Conservation (phyloP, 1,140 invertebrate genomes). For the Ptiloglossa arizonensis region DNA sequence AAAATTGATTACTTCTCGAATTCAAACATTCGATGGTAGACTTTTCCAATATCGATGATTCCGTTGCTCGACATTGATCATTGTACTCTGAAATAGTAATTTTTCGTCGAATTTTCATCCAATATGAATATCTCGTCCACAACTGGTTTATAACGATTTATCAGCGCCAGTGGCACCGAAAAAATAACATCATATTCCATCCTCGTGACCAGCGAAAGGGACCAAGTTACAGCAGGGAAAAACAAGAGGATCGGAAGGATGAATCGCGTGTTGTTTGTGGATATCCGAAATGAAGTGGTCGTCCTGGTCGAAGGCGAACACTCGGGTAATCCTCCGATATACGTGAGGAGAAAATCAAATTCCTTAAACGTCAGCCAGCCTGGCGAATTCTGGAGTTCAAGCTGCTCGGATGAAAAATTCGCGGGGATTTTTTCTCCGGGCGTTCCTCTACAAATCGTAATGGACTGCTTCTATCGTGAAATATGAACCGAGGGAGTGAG, state of each 20-base stretch:
- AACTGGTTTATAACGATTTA: not conserved
- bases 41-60: too few species aligned
- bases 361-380: conserved; percentile 72
- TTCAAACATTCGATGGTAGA: too few species aligned
- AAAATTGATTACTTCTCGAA: too few species aligned
- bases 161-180: not conserved
- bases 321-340: conserved; percentile 69
- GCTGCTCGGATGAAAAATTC: conserved; percentile 66
- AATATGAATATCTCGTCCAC: too few species aligned
- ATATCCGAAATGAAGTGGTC: conserved; percentile 56
- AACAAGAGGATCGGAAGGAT: conserved; percentile 24
- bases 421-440: conserved; percentile 43
- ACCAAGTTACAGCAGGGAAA: conserved; percentile 16
- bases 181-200: not conserved
- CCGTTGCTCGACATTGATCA: too few species aligned
- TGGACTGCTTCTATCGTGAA: not conserved
- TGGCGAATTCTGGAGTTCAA: conserved; percentile 48
- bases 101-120: too few species aligned
- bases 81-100: too few species aligned
- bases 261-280: conserved; percentile 55
- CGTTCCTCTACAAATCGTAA: conserved; percentile 15
- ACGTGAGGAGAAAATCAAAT: conserved; percentile 77
- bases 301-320: conserved; percentile 53
- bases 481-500: not conserved
- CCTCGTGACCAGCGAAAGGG: conserved; percentile 18